These are phyloP conservation scores for Callorhinus ursinus DNA, from an alignment of 2,113 vertebrate species.

Conservation along the genomic window DNA sequence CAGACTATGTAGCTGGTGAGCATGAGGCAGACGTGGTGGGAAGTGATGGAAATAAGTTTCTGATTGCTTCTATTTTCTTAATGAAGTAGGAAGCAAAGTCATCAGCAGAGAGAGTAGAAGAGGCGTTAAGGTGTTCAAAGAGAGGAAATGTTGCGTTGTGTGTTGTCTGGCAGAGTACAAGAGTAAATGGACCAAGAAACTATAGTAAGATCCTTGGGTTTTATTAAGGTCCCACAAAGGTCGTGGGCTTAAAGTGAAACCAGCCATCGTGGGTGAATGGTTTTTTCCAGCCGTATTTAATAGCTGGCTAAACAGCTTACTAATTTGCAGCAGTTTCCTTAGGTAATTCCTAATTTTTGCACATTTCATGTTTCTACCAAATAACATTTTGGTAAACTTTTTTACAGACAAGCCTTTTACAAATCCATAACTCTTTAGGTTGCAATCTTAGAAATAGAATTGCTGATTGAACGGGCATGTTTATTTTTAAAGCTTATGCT, in stretches of 20 bases:
- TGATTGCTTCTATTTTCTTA: not conserved
- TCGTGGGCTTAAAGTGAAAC: not conserved
- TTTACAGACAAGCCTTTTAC: slow-evolving; percentile 27
- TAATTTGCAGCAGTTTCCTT: not conserved
- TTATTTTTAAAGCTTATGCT: slow-evolving; percentile 29
- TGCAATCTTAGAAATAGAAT: slow-evolving; percentile 14
- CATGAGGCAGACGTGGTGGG: not conserved
- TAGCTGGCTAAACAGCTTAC: not conserved
- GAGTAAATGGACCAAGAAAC: not conserved
- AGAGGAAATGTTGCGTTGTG: not conserved
- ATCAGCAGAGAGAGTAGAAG: not conserved
- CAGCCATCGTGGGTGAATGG: not conserved
- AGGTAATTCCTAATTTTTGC: not conserved
- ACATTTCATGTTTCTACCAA: not conserved
- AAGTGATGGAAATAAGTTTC: not conserved
- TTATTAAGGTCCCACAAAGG: not conserved
- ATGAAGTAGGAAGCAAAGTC: not conserved
- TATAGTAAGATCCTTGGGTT: not conserved
- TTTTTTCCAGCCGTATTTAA: not conserved
- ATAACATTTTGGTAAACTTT: not conserved
- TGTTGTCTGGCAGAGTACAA: not conserved
- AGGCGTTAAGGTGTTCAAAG: not conserved
- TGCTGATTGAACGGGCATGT: not conserved
- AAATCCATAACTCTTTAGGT: not conserved
- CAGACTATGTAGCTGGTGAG: not conserved